These are phyloP conservation scores for Coracopsis vasa DNA, from an alignment of 2,113 vertebrate genomes.

Conservation along the genomic window DNA sequence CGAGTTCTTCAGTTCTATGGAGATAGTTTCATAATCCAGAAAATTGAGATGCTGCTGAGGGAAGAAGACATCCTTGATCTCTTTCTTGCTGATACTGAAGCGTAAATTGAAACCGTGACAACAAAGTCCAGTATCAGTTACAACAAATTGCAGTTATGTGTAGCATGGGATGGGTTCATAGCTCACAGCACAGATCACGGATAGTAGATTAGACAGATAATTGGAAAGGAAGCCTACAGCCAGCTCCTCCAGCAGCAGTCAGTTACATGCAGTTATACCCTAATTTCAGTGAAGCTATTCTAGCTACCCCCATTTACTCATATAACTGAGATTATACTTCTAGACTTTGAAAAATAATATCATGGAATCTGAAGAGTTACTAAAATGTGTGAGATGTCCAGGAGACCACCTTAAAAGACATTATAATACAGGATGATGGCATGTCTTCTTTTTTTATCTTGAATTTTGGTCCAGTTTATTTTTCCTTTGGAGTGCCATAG, in stretches of 20 bases:
- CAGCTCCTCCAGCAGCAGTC: not conserved
- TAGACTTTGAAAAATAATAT: not conserved
- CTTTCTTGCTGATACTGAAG: not conserved
- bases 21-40: not conserved
- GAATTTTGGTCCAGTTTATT: not conserved
- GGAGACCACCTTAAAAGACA: not conserved
- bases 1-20: not conserved
- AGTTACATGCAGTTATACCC: rapidly evolving
- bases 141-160: not conserved
- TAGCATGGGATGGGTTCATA: not conserved
- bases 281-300: not conserved
- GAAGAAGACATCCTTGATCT: not conserved
- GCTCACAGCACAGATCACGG: not conserved
- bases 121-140: not conserved
- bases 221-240: not conserved
- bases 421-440: not conserved
- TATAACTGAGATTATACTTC: not conserved
- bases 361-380: not conserved
- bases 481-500: not conserved
- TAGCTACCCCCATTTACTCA: not conserved
- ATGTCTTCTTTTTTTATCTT: not conserved
- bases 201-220: not conserved
- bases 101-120: not conserved
- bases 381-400: not conserved
- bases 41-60: not conserved